Base-by-base conservation (phyloP, 2,113 vertebrate genomes). In the Takifugu flavidus region DNA sequence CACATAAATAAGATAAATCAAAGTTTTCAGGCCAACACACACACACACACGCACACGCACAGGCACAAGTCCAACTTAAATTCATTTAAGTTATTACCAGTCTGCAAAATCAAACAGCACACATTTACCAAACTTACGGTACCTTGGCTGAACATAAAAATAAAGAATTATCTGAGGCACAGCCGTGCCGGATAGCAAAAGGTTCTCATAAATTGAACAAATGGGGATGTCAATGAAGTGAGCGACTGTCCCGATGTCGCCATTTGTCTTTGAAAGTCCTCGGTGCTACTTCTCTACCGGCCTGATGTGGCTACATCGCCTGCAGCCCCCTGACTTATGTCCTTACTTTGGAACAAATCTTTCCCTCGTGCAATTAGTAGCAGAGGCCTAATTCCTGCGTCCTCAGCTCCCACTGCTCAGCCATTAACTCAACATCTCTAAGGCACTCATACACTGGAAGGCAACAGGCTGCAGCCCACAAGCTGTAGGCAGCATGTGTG, bases 321-420 rank as follows among this genome's bases (percentile, higher is more conserved):
- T 51, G 56, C 10, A 62, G 13, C 66, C 52, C 71, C 25, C 68
- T 63, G 71, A 73, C 76, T 75, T 27, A 62, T 42, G 58, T 46
- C 31, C 47, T 54, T 62, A 67, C 63, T 57, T 74, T 64, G 68
- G 68, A 70, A 73, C 63, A 80, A 79, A 82, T 74, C 70, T 73
- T 49, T 51, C 69, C 53, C 65, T 52, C 45, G 42, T 67, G 69
- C 75, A 80, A 79, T 86, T 69, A 85, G 71, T 43, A 66, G 72
- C 74, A n/a, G 56, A 79, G 74, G 66, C 59, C 75, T 83, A 79
- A 87, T 75, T 77, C 69, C 58, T 59, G 67, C 58, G 64, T 75
- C 68, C 78, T 84, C 59, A 4, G 26, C 65, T 65, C 65, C 75
- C 56, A 63, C 76, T 64, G 76, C 72, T 56, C 72, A 66, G 54